Conservation (phyloP, 2,797 vertebrate species). For the Microchirus variegatus region DNA sequence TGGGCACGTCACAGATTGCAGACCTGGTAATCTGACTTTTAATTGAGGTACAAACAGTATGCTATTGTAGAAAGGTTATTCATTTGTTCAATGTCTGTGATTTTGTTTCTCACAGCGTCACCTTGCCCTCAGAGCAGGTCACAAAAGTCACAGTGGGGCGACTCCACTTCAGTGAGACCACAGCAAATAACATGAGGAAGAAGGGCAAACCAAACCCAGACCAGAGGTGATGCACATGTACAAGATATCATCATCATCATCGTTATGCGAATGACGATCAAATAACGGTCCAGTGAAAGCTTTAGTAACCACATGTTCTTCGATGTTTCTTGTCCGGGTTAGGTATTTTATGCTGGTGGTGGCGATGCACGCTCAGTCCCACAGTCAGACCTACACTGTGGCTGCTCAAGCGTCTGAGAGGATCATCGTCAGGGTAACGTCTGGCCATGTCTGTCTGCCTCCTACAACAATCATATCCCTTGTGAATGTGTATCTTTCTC, state of each 20-base stretch:
- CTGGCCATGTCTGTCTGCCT: constrained; percentile 85
- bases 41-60: neutral
- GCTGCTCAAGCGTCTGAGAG: constrained; percentile 97
- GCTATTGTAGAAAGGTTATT: neutral
- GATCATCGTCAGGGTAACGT: constrained; percentile 98
- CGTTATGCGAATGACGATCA: neutral
- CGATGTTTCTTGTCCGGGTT: constrained; percentile 36
- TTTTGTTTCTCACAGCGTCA: constrained; percentile 83
- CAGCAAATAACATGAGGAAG: constrained; percentile 99
- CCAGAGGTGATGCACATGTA: constrained; percentile 87
- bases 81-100: constrained; percentile 1
- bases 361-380: constrained; percentile 93
- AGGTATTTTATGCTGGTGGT: constrained; percentile 99
- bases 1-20: too few relatives aligned
- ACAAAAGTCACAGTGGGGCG: constrained; percentile 98
- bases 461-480: constrained; percentile 75
- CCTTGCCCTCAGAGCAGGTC: constrained; percentile 94
- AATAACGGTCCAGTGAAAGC: neutral
- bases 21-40: too few relatives aligned
- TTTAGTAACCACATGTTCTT: neutral
- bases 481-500: constrained; percentile 60
- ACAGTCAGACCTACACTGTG: constrained; percentile 95
- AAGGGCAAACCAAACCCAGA: constrained; percentile 99
- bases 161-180: constrained; percentile 98
- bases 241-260: neutral